Conservation (phyloP, 2,113 vertebrate species). For the Australoheros scitulus region DNA sequence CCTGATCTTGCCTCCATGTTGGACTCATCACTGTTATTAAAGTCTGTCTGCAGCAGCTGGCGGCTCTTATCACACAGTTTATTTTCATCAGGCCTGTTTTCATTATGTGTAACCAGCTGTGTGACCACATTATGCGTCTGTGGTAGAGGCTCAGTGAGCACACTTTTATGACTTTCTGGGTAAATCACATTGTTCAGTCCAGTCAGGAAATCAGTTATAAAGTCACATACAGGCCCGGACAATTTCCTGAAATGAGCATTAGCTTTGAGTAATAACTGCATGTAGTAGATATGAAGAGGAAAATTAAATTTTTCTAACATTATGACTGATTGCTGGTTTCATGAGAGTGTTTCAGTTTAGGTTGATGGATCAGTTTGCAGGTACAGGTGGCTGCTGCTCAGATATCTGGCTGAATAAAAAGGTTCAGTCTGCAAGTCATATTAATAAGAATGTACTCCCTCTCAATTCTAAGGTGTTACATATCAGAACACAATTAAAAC, state of each 20-base stretch:
- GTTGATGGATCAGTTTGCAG: rapidly evolving
- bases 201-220: conserved; percentile 28
- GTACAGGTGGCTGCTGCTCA: neutral
- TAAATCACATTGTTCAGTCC: conserved; percentile 5
- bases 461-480: too few species aligned
- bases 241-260: conserved; percentile 24
- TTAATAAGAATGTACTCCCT: neutral
- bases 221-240: neutral
- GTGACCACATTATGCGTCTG: neutral
- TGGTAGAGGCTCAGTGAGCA: neutral
- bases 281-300: neutral
- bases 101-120: conserved; percentile 37
- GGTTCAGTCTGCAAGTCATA: rapidly evolving
- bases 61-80: conserved; percentile 37
- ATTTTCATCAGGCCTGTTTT: conserved; percentile 33
- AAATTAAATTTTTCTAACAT: neutral
- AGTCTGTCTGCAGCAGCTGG: conserved; percentile 45
- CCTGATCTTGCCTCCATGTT: neutral
- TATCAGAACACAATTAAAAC: too few species aligned
- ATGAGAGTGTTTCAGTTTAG: neutral
- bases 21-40: conserved; percentile 21
- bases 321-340: neutral
- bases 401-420: neutral
- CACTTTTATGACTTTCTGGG: conserved; percentile 21
- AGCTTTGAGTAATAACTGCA: neutral